A percentile compares a stretch with the other conserved stretches of the same genome.
These are phyloP conservation scores for Podarcis lilfordi DNA, from an alignment of 2,797 vertebrate species.

Conservation along the genomic window DNA sequence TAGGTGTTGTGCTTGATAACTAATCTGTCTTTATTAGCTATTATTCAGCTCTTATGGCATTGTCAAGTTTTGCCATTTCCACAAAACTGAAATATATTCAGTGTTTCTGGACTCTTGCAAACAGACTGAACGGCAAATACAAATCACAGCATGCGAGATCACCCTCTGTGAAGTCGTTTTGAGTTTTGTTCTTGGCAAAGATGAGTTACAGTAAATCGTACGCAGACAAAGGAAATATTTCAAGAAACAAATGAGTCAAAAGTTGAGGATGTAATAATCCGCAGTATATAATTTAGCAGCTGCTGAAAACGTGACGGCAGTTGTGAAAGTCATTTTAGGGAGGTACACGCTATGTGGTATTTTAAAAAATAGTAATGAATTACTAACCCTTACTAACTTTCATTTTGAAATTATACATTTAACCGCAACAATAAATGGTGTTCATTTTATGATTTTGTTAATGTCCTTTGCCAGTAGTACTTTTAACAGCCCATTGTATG, in stretches of 20 bases:
- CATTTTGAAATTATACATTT: not conserved
- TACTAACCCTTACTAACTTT: conserved; percentile 17
- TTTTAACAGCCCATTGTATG: not conserved
- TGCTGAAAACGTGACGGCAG: not conserved
- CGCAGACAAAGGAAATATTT: not conserved
- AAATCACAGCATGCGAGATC: not conserved
- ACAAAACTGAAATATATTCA: conserved; percentile 65
- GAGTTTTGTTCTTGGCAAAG: not conserved
- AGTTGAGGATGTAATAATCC: not conserved
- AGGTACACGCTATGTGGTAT: not conserved
- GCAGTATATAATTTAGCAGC: not conserved
- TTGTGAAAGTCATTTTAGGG: not conserved
- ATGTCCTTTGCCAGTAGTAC: not conserved
- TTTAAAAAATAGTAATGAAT: conserved; percentile 26
- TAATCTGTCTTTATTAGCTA: conserved; percentile 28
- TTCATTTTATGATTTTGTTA: not conserved
- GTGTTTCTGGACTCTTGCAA: conserved; percentile 47
- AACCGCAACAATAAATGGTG: not conserved
- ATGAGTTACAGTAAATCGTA: not conserved
- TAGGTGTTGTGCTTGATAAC: conserved; percentile 42
- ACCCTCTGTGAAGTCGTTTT: not conserved
- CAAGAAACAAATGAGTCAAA: conserved; percentile 43
- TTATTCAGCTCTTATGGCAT: conserved; percentile 35
- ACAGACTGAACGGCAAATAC: conserved; percentile 41
- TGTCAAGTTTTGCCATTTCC: conserved; percentile 67